Conservation (phyloP, 2,888 invertebrate species). For the Coecobrya sp. region DNA sequence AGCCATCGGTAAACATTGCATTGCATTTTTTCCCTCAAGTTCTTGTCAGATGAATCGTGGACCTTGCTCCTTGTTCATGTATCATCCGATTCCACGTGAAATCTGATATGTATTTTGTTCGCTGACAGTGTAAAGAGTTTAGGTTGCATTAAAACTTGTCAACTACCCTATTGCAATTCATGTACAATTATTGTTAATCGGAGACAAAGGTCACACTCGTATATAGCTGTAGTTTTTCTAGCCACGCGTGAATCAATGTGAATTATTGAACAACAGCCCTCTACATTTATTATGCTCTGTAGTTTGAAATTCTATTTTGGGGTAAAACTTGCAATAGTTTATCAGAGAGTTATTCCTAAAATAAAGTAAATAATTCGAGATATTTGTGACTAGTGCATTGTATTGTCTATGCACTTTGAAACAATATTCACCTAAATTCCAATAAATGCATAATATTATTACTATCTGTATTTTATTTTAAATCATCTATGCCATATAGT, state of each 20-base stretch:
- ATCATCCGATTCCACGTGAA: constrained; percentile 41
- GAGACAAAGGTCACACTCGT: background rate
- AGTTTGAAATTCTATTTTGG: no score
- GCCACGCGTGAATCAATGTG: no score
- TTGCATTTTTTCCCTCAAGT: background rate
- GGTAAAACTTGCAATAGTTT: no score
- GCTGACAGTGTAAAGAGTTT: background rate
- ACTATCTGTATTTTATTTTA: constrained; percentile 11
- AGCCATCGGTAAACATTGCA: background rate
- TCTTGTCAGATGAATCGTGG: constrained; percentile 7
- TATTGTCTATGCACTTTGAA: constrained; percentile 23
- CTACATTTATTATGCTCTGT: no score
- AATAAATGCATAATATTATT: background rate
- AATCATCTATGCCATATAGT: constrained; percentile 39
- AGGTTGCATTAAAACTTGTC: background rate
- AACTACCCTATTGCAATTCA: background rate
- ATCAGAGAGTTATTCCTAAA: no score
- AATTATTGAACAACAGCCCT: no score
- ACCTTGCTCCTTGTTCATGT: background rate
- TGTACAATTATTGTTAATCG: background rate
- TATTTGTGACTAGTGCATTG: background rate
- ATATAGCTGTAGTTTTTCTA: background rate
- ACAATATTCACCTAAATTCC: background rate
- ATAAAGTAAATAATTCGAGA: background rate
- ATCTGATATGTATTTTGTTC: background rate